A percentile compares a stretch with the other conserved stretches of the same genome.
Evolutionary conservation across 1,140 invertebrate genomes (phyloP).

Genomic region (Drosophila mauritiana): DNA sequence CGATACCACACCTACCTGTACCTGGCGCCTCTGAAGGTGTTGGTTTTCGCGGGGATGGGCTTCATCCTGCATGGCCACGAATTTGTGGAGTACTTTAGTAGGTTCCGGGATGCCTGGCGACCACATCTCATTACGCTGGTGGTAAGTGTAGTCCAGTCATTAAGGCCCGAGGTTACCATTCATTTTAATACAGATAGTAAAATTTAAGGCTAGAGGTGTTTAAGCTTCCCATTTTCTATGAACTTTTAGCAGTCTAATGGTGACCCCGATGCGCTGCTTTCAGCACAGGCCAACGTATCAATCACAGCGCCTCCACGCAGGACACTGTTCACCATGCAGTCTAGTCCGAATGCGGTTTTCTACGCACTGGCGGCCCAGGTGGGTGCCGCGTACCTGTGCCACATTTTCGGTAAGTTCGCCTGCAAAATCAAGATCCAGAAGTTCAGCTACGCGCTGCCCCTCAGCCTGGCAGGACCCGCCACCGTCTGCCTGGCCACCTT

Average conservation of each 20-base stretch:
- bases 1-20: conserved; percentile 90
- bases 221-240: background rate
- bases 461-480: conserved; percentile 89
- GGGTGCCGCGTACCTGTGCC: conserved; percentile 88
- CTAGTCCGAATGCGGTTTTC: conserved; percentile 84
- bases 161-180: background rate
- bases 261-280: conserved; percentile 26
- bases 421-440: conserved; percentile 94
- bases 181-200: background rate
- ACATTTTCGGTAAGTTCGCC: conserved; percentile 91
- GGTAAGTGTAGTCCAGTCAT: conserved; percentile 74
- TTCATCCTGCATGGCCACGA: conserved; percentile 86
- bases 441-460: conserved; percentile 92
- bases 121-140: conserved; percentile 87
- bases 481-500: conserved; percentile 88
- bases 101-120: conserved; percentile 85
- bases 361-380: conserved; percentile 88
- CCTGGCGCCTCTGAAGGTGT: conserved; percentile 88
- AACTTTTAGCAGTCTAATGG: conserved; percentile 30
- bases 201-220: background rate
- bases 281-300: conserved; percentile 42
- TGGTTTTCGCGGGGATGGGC: conserved; percentile 87
- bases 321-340: conserved; percentile 59
- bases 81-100: conserved; percentile 86
- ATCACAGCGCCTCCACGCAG: conserved; percentile 21